Conservation (phyloP, 2,113 vertebrate species). For the Mellivora capensis region DNA sequence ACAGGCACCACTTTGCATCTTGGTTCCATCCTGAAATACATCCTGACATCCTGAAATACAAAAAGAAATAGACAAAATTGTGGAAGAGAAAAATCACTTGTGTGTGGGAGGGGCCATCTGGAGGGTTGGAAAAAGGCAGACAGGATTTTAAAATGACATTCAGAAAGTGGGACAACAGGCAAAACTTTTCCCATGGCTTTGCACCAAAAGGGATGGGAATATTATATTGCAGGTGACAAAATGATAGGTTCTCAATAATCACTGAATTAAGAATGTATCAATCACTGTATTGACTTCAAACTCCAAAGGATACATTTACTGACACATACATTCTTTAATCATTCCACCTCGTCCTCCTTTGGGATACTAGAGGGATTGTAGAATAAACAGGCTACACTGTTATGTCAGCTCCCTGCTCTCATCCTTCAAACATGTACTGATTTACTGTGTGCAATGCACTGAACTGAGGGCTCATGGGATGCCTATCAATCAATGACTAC, state of each 20-base stretch:
- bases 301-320: neutral
- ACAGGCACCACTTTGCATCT: constrained; percentile 22
- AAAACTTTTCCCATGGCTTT: neutral
- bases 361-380: neutral
- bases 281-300: neutral
- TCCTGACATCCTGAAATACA: constrained; percentile 65
- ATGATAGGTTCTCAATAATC: neutral
- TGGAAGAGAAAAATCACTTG: constrained; percentile 25
- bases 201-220: neutral
- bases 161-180: neutral
- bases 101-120: neutral
- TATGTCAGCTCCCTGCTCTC: neutral
- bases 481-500: neutral
- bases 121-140: neutral
- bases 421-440: constrained; percentile 6
- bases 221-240: neutral
- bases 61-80: constrained; percentile 56
- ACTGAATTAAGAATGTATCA: constrained; percentile 1
- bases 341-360: neutral
- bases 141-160: constrained; percentile 22
- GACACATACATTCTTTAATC: neutral
- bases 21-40: constrained; percentile 52
- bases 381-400: neutral
- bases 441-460: neutral
- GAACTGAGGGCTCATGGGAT: neutral